Percentiles rank a stretch among this genome's conserved stretches.
Conservation (phyloP, 2,113 vertebrate species). For the Peromyscus leucopus region DNA sequence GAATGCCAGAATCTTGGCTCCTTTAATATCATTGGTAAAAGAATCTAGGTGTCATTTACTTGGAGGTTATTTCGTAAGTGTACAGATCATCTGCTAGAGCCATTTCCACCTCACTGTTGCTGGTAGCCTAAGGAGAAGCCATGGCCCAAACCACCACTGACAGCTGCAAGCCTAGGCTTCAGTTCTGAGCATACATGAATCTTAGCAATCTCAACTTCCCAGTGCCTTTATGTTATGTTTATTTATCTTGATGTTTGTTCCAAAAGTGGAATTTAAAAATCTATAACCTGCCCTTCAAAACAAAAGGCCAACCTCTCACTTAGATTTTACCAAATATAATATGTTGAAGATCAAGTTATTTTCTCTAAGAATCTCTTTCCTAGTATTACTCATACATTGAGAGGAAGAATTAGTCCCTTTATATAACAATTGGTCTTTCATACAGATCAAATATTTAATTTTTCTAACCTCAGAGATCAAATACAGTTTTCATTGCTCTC, state of each 20-base stretch:
- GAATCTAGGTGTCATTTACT: background rate
- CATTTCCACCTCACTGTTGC: background rate
- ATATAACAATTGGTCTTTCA: background rate
- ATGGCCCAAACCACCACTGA: background rate
- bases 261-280: slow-evolving; percentile 42
- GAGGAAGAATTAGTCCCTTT: background rate
- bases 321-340: background rate
- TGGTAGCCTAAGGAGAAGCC: background rate
- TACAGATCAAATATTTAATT: background rate
- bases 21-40: background rate
- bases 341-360: background rate
- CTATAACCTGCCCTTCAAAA: background rate
- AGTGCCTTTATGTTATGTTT: background rate
- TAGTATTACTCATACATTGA: background rate
- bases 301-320: background rate
- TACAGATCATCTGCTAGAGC: background rate
- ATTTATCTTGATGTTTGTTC: slow-evolving; percentile 38
- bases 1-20: background rate
- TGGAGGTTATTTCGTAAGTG: background rate
- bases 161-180: background rate
- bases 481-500: background rate
- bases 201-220: background rate
- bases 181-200: background rate
- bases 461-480: slow-evolving; percentile 28
- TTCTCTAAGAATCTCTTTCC: background rate